Evolutionary conservation across 2,888 invertebrate species (phyloP).

Genomic region (Nomada hirtipes): DNA sequence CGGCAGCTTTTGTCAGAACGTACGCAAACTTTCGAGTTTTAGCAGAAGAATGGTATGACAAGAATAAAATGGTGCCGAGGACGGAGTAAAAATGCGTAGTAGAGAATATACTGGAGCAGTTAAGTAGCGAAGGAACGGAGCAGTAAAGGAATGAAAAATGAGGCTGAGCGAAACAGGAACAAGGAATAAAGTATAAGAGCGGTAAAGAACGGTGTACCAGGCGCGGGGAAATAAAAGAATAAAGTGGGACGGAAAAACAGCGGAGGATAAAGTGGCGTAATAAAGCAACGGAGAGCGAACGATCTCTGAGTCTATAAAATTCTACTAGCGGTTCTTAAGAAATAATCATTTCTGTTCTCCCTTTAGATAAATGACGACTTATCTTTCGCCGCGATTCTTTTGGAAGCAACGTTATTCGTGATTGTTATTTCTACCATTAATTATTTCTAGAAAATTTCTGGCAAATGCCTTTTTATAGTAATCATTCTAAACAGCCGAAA

Average conservation of each 20-base stretch:
- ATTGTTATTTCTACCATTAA: not conserved
- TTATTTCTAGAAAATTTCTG: not conserved
- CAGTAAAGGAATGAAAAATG: constrained; percentile 55
- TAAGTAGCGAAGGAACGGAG: constrained; percentile 35
- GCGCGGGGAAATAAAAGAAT: not conserved
- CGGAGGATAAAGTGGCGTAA: constrained; percentile 48
- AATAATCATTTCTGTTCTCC: constrained; percentile 23
- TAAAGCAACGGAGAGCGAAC: constrained; percentile 39
- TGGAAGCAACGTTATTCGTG: not conserved
- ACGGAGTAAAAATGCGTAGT: constrained; percentile 38
- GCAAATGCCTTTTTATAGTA: no score
- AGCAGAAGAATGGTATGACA: constrained; percentile 17
- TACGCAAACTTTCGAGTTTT: constrained; percentile 15
- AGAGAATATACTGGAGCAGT: constrained; percentile 52
- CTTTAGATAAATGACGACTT: not conserved
- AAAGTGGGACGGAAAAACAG: constrained; percentile 14
- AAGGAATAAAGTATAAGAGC: constrained; percentile 49
- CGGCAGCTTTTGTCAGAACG: not conserved
- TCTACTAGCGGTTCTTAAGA: constrained; percentile 7
- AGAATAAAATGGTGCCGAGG: constrained; percentile 28
- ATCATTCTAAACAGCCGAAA: no score
- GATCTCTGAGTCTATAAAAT: constrained; percentile 30
- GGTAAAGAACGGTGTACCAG: constrained; percentile 31
- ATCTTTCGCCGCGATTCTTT: not conserved
- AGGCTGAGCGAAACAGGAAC: constrained; percentile 53